Percentiles rank a stretch among this genome's conserved stretches.
These are phyloP conservation scores for Toxostoma redivivum DNA, from an alignment of 2,113 vertebrate species.

Conservation along the genomic window DNA sequence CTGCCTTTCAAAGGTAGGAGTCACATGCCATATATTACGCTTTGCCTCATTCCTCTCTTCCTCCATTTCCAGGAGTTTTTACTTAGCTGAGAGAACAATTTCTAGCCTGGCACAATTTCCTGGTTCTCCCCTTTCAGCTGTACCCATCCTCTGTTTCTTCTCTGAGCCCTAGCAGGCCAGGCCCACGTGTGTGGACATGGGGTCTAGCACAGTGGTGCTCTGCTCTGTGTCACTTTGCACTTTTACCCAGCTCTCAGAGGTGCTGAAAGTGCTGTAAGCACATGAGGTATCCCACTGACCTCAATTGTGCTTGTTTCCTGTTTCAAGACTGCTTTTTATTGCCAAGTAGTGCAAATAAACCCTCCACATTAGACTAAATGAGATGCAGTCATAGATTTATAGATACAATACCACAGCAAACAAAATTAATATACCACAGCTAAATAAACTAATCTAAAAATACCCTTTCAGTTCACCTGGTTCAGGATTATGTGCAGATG, in stretches of 20 bases:
- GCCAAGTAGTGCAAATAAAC: background rate
- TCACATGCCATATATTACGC: no score
- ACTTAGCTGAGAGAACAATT: background rate
- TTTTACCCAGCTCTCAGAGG: background rate
- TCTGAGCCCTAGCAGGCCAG: background rate
- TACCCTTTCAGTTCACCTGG: background rate
- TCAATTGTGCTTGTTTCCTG: background rate
- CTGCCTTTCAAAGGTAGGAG: background rate
- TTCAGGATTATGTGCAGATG: background rate
- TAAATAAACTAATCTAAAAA: background rate
- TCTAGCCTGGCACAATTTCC: background rate
- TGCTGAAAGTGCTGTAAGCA: background rate
- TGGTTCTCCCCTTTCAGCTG: background rate
- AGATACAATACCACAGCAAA: background rate
- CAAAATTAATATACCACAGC: background rate
- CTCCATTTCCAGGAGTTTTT: background rate
- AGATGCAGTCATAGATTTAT: background rate
- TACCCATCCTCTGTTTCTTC: background rate
- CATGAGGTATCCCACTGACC: background rate
- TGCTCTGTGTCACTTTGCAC: background rate
- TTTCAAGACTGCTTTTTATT: constrained; percentile 8
- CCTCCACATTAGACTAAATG: background rate
- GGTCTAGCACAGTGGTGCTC: background rate
- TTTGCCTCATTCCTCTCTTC: background rate
- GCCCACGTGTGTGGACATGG: no score